Evolutionary conservation across 2,113 vertebrate species (phyloP).

Genomic region (Cricetomys ansorgei): DNA sequence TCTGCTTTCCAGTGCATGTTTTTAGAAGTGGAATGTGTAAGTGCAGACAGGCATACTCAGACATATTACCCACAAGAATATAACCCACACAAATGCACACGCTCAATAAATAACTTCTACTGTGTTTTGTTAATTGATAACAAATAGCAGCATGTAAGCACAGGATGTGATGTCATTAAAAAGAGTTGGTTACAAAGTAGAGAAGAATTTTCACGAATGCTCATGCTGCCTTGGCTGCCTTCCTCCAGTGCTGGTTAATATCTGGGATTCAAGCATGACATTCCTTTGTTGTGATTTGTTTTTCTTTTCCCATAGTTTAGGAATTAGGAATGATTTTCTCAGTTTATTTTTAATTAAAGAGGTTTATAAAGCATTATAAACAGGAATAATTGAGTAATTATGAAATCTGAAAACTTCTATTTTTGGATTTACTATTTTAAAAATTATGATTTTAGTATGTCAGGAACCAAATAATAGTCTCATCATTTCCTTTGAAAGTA

Average conservation of each 20-base stretch:
- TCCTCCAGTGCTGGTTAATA: accelerated
- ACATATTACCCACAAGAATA: neutral
- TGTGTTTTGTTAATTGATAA: slow-evolving; percentile 77
- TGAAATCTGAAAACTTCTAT: neutral
- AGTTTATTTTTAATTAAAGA: neutral
- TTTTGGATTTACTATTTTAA: neutral
- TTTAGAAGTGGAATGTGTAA: neutral
- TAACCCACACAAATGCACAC: neutral
- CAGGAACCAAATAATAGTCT: neutral
- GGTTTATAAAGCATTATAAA: neutral
- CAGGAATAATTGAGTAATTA: neutral
- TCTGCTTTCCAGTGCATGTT: neutral
- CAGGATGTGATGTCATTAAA: neutral
- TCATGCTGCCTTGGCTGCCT: neutral
- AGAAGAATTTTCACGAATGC: neutral
- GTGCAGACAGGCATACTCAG: neutral
- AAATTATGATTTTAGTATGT: neutral
- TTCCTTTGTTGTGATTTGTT: neutral
- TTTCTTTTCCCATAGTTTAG: neutral
- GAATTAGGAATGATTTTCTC: neutral
- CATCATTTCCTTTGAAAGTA: neutral
- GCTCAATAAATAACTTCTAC: slow-evolving; percentile 31
- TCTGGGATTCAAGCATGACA: accelerated
- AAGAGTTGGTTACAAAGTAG: neutral
- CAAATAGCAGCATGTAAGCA: slow-evolving; percentile 81